Evolutionary conservation across 2,888 invertebrate species (phyloP), one percentile per base, ranked within the genome.

Genomic region (Drosophila suboccidentalis): DNA sequence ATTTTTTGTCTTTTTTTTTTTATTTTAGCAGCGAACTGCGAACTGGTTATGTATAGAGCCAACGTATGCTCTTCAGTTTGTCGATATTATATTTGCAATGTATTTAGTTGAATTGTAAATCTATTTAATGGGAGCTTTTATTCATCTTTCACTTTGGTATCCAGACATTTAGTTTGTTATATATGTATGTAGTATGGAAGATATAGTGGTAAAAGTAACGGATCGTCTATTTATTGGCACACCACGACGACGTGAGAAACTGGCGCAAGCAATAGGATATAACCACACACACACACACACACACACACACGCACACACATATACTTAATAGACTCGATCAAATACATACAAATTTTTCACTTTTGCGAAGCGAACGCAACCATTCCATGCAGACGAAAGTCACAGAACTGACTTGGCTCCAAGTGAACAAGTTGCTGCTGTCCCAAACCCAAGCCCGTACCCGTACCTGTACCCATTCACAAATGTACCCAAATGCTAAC

Each of bases 321-420:
- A 29, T 29, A 29, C 1, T 8, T 6, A 29, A 8, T 8, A 29
- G 1, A 29, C 29, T 29, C 29, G 29, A 2, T 29, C 3, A 49
- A 17, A 55, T 59, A 76, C 58, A 50, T 61, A 64, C 54, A 46
- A 44, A 10, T 36, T 10, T 36, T 10, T 15, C 10, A 53, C 34
- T 66, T 60, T 49, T 19, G 19, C 59, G 67, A 68, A 72, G 78
- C 72, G 70, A 61, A 57, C 47, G 43, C 74, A 72, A 75, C 72
- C 73, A 71, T 62, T 57, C 57, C 54, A 64, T 58, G 62, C 57
- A 80, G 86, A 76, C 78, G 78, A 80, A 78, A 78, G 63, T 50
- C 66, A 77, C 59, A 72, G 58, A 88, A 88, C 88, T 88, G 71
- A 86, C 69, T 76, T 73, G 47, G 57, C 69, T 75, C 55, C 66